phyloP scores from a whole-genome alignment of 2,888 invertebrate genomes.

The Pristionchus maxplancki region DNA sequence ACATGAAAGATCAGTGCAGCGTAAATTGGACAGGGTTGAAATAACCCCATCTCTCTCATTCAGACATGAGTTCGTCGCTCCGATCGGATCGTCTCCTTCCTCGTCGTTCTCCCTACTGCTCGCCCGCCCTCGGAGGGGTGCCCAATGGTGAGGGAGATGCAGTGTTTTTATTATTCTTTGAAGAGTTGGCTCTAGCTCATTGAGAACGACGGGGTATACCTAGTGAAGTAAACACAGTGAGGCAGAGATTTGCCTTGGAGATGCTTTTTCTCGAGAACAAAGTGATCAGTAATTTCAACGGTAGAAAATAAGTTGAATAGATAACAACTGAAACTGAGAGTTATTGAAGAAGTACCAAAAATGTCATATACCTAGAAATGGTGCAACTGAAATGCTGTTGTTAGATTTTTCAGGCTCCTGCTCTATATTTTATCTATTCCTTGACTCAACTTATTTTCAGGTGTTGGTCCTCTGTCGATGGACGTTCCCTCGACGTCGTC shows the following conservation, averaged over 20 bases:
- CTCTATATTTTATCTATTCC: no score
- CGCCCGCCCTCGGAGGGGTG: not conserved
- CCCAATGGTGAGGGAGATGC: slow-evolving; percentile 34
- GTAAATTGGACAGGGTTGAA: no score
- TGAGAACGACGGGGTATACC: not conserved
- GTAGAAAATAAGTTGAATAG: no score
- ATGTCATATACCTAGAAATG: not conserved
- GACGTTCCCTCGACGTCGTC: not conserved
- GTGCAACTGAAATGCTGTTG: not conserved
- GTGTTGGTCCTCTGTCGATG: not conserved
- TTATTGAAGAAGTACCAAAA: no score
- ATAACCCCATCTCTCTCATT: no score
- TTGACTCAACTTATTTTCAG: not conserved
- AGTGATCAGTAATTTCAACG: no score
- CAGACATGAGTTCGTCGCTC: slow-evolving; percentile 16
- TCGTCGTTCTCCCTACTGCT: slow-evolving; percentile 37
- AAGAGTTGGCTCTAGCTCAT: not conserved
- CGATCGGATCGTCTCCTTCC: slow-evolving; percentile 40
- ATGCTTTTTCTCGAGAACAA: no score
- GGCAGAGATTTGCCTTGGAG: not conserved
- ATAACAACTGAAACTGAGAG: no score
- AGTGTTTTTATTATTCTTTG: no score
- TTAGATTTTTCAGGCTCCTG: not conserved
- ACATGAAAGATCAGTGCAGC: no score
- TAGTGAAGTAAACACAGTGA: not conserved